Evolutionary conservation across 2,888 invertebrate species (phyloP).

Genomic region (Hemithea aestivaria): DNA sequence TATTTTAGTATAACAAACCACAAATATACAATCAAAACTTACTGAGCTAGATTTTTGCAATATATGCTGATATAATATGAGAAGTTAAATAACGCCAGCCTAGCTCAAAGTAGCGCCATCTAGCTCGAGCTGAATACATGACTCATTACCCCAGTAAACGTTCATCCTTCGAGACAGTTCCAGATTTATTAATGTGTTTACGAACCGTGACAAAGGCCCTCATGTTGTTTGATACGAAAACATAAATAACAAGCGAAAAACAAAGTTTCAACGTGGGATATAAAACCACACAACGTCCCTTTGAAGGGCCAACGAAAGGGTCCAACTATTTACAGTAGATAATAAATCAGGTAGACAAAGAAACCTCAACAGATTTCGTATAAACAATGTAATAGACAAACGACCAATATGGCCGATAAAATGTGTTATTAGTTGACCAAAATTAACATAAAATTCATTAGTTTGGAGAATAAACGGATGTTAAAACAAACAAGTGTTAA

Average conservation of each 20-base stretch:
- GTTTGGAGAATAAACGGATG: no score
- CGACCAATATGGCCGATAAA: no score
- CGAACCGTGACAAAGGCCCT: slow-evolving; percentile 32
- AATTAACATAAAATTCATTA: no score
- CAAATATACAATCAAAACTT: no score
- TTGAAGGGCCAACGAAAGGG: slow-evolving; percentile 32
- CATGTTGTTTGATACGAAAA: slow-evolving; percentile 34
- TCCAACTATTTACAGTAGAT: slow-evolving; percentile 29
- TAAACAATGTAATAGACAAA: slow-evolving; percentile 8
- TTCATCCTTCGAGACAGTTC: slow-evolving; percentile 38
- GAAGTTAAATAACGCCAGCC: no score
- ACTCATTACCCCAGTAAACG: slow-evolving; percentile 16
- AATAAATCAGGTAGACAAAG: slow-evolving; percentile 28
- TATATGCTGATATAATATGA: no score
- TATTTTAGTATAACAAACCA: no score
- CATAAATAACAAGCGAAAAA: slow-evolving; percentile 46
- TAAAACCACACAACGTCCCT: slow-evolving; percentile 32
- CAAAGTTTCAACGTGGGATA: slow-evolving; percentile 33
- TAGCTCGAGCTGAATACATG: no score
- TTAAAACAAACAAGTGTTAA: no score
- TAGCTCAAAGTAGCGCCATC: no score
- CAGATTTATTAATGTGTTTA: slow-evolving; percentile 58
- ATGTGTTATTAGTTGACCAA: no score
- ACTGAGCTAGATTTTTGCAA: no score
- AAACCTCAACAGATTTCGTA: slow-evolving; percentile 14